These are phyloP conservation scores for Leptopilina drosophilae DNA, from an alignment of 2,888 invertebrate genomes.

Conservation along the genomic window DNA sequence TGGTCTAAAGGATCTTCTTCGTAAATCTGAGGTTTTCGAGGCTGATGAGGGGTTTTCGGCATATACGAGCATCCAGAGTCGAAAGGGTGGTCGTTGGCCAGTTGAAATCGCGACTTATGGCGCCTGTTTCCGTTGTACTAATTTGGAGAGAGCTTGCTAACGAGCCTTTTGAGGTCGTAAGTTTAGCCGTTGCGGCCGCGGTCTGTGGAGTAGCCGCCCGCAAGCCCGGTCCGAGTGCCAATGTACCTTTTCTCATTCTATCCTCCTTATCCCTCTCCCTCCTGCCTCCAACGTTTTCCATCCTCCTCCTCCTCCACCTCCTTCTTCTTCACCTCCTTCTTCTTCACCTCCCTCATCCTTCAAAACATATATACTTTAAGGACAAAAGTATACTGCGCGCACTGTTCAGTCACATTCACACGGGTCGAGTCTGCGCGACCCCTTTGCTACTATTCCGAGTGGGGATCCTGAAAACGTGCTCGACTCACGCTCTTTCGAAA, in stretches of 20 bases:
- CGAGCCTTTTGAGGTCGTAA: conserved; percentile 74
- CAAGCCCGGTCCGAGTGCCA: conserved; percentile 49
- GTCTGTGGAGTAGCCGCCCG: conserved; percentile 52
- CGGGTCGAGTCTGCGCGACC: conserved; percentile 31
- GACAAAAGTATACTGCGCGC: not conserved
- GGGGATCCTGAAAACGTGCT: conserved; percentile 69
- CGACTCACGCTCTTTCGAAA: conserved; percentile 60
- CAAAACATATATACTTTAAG: not conserved
- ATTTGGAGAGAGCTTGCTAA: conserved; percentile 71
- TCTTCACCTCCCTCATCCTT: conserved; percentile 6
- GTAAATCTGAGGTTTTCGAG: conserved; percentile 30
- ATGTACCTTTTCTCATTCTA: conserved; percentile 28
- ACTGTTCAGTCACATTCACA: not conserved
- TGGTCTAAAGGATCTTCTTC: conserved; percentile 32
- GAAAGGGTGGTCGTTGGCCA: conserved; percentile 14
- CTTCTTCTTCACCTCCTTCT: no score
- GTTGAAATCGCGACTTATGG: conserved; percentile 23
- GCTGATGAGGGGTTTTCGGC: conserved; percentile 18
- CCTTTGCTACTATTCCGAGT: conserved; percentile 48
- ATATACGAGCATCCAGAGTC: not conserved
- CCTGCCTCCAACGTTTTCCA: not conserved
- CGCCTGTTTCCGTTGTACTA: conserved; percentile 65
- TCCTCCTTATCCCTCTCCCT: not conserved
- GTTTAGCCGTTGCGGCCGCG: conserved; percentile 59
- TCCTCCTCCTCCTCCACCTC: no score